phyloP scores from a whole-genome alignment of 2,113 vertebrate species.

The Protomyctophum bolini region DNA sequence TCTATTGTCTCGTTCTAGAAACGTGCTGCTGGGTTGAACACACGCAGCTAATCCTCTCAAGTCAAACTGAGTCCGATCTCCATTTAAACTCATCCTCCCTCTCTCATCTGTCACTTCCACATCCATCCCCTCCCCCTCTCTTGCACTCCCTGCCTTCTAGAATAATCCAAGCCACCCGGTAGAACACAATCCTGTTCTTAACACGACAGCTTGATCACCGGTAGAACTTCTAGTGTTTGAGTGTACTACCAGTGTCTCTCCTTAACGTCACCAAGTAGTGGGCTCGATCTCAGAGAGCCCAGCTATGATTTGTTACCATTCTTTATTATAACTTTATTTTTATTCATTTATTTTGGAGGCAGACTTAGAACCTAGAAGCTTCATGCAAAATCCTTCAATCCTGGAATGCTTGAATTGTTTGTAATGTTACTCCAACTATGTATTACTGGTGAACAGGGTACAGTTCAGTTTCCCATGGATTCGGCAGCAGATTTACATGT shows the following conservation, averaged over 20 bases:
- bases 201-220: background rate
- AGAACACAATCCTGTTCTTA: constrained; percentile 1
- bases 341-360: too few species aligned
- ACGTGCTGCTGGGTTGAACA: constrained; percentile 39
- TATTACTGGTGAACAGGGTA: too few species aligned
- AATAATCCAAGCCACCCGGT: constrained; percentile 30
- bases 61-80: constrained; percentile 41
- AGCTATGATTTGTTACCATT: background rate
- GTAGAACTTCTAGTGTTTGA: background rate
- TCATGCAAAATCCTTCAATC: too few species aligned
- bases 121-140: background rate
- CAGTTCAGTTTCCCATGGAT: too few species aligned
- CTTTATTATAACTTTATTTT: background rate
- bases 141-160: constrained; percentile 14
- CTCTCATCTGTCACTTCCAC: background rate
- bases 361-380: too few species aligned
- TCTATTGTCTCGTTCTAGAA: constrained; percentile 21
- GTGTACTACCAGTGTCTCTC: background rate
- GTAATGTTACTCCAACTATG: too few species aligned
- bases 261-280: background rate
- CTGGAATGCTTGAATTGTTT: too few species aligned
- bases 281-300: background rate
- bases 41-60: constrained; percentile 55
- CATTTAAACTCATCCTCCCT: constrained; percentile 27
- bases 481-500: too few species aligned